Percentiles rank a stretch among this genome's conserved stretches.
Conservation (phyloP, 1,140 invertebrate species). For the Ostrea denselamellosa region DNA sequence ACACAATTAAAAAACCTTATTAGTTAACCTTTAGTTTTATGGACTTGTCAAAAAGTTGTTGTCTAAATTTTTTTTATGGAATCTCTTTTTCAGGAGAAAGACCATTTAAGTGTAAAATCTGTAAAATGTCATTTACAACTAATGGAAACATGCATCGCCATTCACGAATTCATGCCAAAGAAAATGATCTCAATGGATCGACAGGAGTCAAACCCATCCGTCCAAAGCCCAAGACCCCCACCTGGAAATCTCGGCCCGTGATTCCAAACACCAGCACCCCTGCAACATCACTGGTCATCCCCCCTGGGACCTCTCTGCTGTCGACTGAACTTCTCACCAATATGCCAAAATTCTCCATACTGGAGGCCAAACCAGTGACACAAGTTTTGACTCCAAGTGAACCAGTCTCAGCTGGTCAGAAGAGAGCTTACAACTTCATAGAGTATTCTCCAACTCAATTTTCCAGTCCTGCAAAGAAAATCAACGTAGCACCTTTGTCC, state of each 20-base stretch:
- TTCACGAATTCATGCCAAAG: constrained; percentile 84
- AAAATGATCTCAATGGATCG: constrained; percentile 60
- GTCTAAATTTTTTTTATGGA: constrained; percentile 37
- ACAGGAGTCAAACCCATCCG: constrained; percentile 51
- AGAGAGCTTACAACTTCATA: constrained; percentile 53
- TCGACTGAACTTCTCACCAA: neutral
- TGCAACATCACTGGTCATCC: neutral
- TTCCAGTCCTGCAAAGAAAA: constrained; percentile 29
- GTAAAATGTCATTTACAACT: constrained; percentile 90
- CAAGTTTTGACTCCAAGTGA: constrained; percentile 8
- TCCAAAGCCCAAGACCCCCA: constrained; percentile 49
- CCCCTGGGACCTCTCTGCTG: neutral
- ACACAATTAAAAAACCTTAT: neutral
- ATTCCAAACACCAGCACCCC: constrained; percentile 38
- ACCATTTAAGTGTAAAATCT: constrained; percentile 85
- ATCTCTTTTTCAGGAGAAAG: constrained; percentile 71
- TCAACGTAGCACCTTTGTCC: neutral
- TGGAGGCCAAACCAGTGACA: constrained; percentile 2
- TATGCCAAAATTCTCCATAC: constrained; percentile 7
- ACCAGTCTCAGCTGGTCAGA: constrained; percentile 17
- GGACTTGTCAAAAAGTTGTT: neutral
- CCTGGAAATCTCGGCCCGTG: constrained; percentile 50
- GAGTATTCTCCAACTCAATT: constrained; percentile 46
- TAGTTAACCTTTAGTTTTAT: neutral
- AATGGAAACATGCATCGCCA: constrained; percentile 94